phyloP scores from a whole-genome alignment of 2,888 invertebrate species.

The Pristionchus entomophagus region DNA sequence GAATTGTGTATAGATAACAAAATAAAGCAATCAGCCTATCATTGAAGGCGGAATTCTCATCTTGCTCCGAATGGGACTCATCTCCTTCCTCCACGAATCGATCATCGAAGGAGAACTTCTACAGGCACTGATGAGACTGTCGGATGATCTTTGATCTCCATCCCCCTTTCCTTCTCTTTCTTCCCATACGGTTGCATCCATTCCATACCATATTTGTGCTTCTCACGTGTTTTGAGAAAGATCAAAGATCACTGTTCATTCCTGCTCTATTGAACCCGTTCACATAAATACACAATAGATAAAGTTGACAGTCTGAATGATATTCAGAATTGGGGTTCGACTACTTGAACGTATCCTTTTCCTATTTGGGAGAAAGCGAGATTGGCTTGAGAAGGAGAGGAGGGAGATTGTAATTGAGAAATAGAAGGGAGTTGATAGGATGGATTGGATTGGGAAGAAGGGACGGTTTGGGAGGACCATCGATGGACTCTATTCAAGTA shows the following conservation, averaged over 20 bases:
- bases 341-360: constrained; percentile 30
- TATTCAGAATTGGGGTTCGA: constrained; percentile 6
- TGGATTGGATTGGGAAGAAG: constrained; percentile 7
- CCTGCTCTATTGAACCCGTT: not conserved
- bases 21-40: too few species aligned
- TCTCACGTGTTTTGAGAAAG: not conserved
- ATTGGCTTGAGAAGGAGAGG: not conserved
- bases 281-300: too few species aligned
- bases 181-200: not conserved
- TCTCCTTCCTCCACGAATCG: constrained; percentile 21
- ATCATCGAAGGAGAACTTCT: constrained; percentile 23
- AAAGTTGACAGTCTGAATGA: not conserved
- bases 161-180: not conserved
- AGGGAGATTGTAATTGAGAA: not conserved
- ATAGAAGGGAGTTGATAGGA: constrained; percentile 4
- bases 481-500: constrained; percentile 3
- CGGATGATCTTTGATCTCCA: constrained; percentile 5
- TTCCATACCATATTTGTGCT: constrained; percentile 35
- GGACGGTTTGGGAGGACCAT: constrained; percentile 23
- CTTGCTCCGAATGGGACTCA: not conserved
- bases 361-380: constrained; percentile 15
- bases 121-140: constrained; percentile 36
- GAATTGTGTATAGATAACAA: too few species aligned
- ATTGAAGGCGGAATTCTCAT: constrained; percentile 9
- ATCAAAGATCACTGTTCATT: constrained; percentile 36